Percentiles rank a stretch among this genome's conserved stretches.
These are phyloP conservation scores for Dione juno DNA, from an alignment of 2,888 invertebrate genomes.

Conservation along the genomic window DNA sequence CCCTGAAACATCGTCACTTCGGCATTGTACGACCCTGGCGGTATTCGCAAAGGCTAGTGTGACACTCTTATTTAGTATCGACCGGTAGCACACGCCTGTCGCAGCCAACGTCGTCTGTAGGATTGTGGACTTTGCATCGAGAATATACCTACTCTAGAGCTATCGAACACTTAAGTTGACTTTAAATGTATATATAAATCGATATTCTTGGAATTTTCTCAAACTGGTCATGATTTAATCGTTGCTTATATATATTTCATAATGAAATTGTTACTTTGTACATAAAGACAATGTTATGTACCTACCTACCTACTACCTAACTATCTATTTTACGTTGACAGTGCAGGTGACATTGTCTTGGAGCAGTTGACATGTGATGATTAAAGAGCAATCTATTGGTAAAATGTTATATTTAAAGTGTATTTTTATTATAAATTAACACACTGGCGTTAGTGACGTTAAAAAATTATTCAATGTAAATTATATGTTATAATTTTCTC, in stretches of 20 bases:
- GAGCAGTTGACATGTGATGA: background rate
- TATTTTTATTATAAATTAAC: too few species aligned
- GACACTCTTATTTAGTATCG: constrained; percentile 82
- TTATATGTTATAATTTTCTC: too few species aligned
- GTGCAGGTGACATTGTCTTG: background rate
- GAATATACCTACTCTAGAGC: constrained; percentile 20
- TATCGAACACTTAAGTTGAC: constrained; percentile 25
- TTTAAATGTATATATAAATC: constrained; percentile 13
- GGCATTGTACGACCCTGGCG: constrained; percentile 60
- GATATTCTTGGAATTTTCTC: constrained; percentile 8
- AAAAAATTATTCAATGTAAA: too few species aligned
- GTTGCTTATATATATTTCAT: constrained; percentile 9
- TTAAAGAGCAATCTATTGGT: too few species aligned
- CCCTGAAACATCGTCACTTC: constrained; percentile 37
- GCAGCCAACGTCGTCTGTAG: constrained; percentile 43
- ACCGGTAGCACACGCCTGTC: constrained; percentile 73
- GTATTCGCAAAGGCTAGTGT: constrained; percentile 76
- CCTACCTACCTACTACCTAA: too few species aligned
- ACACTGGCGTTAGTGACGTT: too few species aligned
- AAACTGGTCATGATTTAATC: background rate
- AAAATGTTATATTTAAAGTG: too few species aligned
- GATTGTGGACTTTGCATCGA: constrained; percentile 27
- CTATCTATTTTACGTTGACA: background rate
- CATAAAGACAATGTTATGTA: background rate
- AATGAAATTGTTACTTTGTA: constrained; percentile 1